Percentiles rank a stretch among this genome's conserved stretches.
phyloP scores from a whole-genome alignment of 2,113 vertebrate genomes.

The Myodes glareolus region DNA sequence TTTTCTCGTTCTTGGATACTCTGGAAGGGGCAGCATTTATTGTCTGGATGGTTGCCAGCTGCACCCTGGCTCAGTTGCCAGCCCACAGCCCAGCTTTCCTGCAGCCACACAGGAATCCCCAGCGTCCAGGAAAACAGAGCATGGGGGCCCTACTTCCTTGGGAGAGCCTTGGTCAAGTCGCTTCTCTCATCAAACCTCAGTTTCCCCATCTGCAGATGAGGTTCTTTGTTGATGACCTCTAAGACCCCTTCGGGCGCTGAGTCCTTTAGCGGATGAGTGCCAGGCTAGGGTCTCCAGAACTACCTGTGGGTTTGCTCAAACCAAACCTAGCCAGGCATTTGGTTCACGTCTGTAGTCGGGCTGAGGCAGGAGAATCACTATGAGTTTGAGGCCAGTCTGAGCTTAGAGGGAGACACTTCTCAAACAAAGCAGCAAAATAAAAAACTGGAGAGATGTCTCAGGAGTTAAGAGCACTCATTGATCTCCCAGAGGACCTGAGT shows the following conservation, averaged over 20 bases:
- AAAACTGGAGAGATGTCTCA: neutral
- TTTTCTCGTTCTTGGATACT: neutral
- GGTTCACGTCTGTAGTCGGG: neutral
- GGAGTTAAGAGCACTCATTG: neutral
- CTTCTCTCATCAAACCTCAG: neutral
- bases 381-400: neutral
- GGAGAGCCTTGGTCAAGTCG: neutral
- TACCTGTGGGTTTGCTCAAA: neutral
- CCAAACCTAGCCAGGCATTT: neutral
- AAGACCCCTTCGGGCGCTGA: neutral
- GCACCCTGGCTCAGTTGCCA: neutral
- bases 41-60: neutral
- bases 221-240: neutral
- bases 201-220: neutral
- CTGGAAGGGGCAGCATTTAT: neutral
- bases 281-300: neutral
- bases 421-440: neutral
- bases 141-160: neutral
- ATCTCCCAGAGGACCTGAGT: neutral
- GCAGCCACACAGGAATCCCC: neutral
- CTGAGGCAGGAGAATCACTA: neutral
- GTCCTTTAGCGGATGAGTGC: neutral
- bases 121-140: neutral
- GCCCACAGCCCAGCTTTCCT: neutral
- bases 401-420: neutral